Base-by-base conservation (phyloP, 1,140 invertebrate genomes). In the Dryas iulia region DNA sequence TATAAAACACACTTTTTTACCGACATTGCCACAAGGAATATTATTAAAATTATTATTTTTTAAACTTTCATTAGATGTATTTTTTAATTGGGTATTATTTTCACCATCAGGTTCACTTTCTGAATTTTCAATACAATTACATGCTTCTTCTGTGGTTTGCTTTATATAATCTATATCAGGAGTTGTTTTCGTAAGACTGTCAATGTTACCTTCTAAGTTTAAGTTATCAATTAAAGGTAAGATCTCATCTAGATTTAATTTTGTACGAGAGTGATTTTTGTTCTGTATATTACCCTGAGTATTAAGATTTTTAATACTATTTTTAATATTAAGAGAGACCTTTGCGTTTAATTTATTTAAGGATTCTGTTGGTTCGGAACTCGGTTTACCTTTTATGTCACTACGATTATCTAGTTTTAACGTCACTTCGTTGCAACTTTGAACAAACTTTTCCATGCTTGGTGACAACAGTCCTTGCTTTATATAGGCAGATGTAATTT, bases 371-470 rank as follows among this genome's bases (percentile, higher is more conserved):
- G 35, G 11, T 11, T 11, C 12, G 25, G 14, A 18, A 26, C 3
- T 7, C 26, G 6, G 8, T 4, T 57, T 47, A 21, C 14, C 21
- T 26, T 26, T 26, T 8, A 8, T 25, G 10, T 61, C n/a, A 14
- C 7, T 47, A 52, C 33, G 65, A 1, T 70, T 59, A 21, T 78
- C 66, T 33, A 83, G 70, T 78, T 78, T 78, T n/a, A 25, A 14
- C 60, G 73, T 76, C 28, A 75, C 65, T 7, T 35, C 7, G 21
- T 68, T 52, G 57, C 79, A 83, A 18, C 74, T 69, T 11, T 73
- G 65, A 10, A 79, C n/a, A 74, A 83, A 83, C 4, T 75, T 59
- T 63, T 81, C 74, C 1, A 67, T 71, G 39, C 74, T 76, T 4
- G 56, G 10, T 23, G 63, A 69, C n/a, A 82, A 23, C 11, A 82